Conservation (phyloP, 2,797 vertebrate species). For the Apodemus agrarius region DNA sequence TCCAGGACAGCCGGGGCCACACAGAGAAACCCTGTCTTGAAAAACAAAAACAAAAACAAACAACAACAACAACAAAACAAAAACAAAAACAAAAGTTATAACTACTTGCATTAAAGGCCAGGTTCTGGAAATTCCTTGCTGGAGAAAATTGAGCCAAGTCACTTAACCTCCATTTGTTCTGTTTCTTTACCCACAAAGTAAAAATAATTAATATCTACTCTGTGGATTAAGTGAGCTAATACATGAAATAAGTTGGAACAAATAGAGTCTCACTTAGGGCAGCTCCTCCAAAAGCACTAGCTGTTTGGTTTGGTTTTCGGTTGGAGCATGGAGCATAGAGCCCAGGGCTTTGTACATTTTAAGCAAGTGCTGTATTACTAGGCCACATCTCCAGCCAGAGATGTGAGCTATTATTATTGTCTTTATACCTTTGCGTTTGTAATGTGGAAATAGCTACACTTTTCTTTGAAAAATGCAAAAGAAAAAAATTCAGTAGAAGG, state of each 20-base stretch:
- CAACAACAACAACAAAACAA: no score
- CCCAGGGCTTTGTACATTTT: not conserved
- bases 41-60: no score
- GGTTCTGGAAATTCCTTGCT: slow-evolving; percentile 33
- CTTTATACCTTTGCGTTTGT: not conserved
- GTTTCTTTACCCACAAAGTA: not conserved
- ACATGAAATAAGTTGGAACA: not conserved
- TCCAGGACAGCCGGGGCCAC: no score
- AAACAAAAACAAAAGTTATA: no score
- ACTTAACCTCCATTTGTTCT: slow-evolving; percentile 10
- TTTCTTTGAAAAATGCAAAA: slow-evolving; percentile 19
- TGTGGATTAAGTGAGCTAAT: not conserved
- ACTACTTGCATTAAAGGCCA: not conserved
- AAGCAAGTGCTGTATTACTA: not conserved
- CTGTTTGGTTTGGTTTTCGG: not conserved
- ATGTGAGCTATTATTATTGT: not conserved
- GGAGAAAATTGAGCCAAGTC: not conserved
- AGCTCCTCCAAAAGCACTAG: not conserved
- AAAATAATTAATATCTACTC: not conserved
- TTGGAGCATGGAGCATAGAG: not conserved
- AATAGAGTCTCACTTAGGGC: not conserved
- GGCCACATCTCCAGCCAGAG: not conserved
- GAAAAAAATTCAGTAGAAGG: not conserved
- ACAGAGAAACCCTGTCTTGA: no score
- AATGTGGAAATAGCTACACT: not conserved